Evolutionary conservation across 1,140 invertebrate genomes (phyloP), one percentile per base, ranked within the genome.

Genomic region (Akabosia matsudoensis): DNA sequence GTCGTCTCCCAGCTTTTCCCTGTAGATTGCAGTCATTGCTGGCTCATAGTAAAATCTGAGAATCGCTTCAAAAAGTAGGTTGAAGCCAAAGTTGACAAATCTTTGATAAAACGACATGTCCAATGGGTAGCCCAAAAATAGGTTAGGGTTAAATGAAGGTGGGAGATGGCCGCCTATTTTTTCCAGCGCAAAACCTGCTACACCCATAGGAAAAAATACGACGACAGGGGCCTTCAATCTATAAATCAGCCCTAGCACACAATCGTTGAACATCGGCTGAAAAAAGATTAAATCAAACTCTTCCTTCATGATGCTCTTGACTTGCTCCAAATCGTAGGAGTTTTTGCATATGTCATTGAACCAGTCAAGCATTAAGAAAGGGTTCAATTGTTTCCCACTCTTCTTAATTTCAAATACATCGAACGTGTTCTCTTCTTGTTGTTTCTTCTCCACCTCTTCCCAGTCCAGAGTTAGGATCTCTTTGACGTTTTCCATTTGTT

Each of bases 261-360:
- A 85, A 51, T 87, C 86, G 26, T 85, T 85, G 51, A 84, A 82
- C 51, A 87, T 86, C 30, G 83, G 79, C 54, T 87, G 86, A 2
- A 85, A 73, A 28, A 87, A 82, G 0, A 87, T 84, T 0, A 86
- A 73, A 81, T 88, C 87, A 74, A 83, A 88, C 30, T 85, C 84
- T 74, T 86, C 84, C 1, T 78, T 73, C 0, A 37, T 4, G 18
- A 80, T n/a, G n/a, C 1, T 71, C 34, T 76, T 1, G 0, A 80
- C 24, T 74, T 77, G 33, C 3, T 64, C 64, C 26, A 75, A 45
- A 56, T 64, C 56, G n/a, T 71, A 78, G 14, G 28, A 10, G 51
- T 37, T 73, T 24, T n/a, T 64, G 51, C 75, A 77, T 14, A 73
- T 18, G 1, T 51, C 70, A 1, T 1, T 1, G 51, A 76, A 37